Percentiles rank a stretch among this genome's conserved stretches.
Conservation (phyloP, 2,888 invertebrate species). For the Xylota segnis region DNA sequence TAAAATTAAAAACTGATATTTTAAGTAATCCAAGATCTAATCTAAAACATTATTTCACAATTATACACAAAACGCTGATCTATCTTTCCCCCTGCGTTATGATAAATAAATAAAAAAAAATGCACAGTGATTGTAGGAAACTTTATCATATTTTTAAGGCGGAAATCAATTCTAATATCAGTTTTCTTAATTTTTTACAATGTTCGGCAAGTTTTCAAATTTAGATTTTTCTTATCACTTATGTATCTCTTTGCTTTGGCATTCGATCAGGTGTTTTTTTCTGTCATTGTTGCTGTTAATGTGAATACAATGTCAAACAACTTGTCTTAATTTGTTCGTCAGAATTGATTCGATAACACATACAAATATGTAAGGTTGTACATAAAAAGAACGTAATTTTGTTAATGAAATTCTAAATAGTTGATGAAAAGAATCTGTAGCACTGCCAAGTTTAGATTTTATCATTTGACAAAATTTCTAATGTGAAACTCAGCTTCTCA, state of each 20-base stretch:
- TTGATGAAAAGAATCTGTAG: background rate
- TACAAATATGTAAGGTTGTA: conserved; percentile 17
- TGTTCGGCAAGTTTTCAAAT: conserved; percentile 42
- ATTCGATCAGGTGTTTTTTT: conserved; percentile 15
- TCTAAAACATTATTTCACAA: background rate
- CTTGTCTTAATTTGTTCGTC: conserved; percentile 31
- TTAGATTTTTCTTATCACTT: conserved; percentile 44
- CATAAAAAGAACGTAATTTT: conserved; percentile 9
- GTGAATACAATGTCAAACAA: conserved; percentile 61
- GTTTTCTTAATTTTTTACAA: conserved; percentile 17
- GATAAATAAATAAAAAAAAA: background rate
- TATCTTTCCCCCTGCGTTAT: background rate
- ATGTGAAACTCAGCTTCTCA: too few species aligned
- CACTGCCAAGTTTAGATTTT: conserved; percentile 6
- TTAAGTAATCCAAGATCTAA: background rate
- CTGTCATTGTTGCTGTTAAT: conserved; percentile 51
- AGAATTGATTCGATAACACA: conserved; percentile 30
- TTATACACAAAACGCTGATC: background rate
- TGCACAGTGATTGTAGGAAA: background rate
- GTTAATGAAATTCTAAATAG: conserved; percentile 6
- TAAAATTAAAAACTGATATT: background rate
- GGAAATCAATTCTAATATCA: conserved; percentile 33
- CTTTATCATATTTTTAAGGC: conserved; percentile 20
- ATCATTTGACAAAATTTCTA: too few species aligned
- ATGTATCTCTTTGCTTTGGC: conserved; percentile 20